These are phyloP conservation scores for Sceloporus undulatus DNA, from an alignment of 2,113 vertebrate genomes.

Conservation along the genomic window DNA sequence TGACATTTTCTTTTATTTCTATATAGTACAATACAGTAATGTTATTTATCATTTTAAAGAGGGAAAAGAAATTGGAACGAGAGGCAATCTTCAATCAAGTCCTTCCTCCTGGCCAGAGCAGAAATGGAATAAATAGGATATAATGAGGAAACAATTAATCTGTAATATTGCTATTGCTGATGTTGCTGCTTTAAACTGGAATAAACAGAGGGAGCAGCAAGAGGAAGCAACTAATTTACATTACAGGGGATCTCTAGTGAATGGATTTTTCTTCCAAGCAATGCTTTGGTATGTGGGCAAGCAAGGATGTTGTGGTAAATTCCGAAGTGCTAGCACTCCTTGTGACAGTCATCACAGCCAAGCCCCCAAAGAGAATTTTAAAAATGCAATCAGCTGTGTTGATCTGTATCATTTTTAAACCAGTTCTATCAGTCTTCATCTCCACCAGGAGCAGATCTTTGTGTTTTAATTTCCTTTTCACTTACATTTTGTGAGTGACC, in stretches of 20 bases:
- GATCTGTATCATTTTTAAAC: too few species aligned
- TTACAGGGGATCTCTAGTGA: background rate
- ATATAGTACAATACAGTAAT: background rate
- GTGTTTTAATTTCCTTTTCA: too few species aligned
- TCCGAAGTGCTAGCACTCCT: too few species aligned
- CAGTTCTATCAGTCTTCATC: too few species aligned
- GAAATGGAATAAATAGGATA: background rate
- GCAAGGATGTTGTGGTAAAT: background rate
- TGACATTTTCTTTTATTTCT: constrained; percentile 1
- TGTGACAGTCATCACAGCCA: too few species aligned
- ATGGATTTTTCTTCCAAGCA: background rate
- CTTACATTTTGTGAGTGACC: too few species aligned
- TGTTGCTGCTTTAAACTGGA: background rate
- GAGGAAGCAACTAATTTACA: background rate
- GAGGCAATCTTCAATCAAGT: background rate
- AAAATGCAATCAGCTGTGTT: too few species aligned
- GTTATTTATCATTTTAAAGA: background rate
- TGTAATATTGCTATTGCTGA: background rate
- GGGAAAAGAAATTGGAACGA: background rate
- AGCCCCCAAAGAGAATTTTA: too few species aligned
- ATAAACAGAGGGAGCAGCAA: background rate
- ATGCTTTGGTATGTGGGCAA: background rate
- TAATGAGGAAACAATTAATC: background rate
- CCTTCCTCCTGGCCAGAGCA: background rate
- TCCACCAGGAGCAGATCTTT: too few species aligned